Evolutionary conservation across 2,888 invertebrate genomes (phyloP).

Genomic region (Caenorhabditis sp.): DNA sequence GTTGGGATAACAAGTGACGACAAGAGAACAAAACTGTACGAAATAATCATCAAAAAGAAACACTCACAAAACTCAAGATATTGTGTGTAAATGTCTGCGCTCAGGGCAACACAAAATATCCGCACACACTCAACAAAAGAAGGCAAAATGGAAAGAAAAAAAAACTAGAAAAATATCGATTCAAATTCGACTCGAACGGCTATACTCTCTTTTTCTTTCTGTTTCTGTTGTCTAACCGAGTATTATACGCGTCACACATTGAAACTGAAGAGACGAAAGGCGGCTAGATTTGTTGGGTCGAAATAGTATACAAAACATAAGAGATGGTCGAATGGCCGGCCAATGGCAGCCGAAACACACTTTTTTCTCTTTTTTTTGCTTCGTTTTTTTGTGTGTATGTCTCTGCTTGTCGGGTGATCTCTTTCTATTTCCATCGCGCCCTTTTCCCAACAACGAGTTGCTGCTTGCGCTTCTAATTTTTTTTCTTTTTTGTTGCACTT

Average conservation of each 20-base stretch:
- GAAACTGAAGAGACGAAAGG: not conserved
- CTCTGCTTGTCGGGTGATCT: slow-evolving; percentile 3
- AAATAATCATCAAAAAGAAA: too few relatives aligned
- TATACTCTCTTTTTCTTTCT: not conserved
- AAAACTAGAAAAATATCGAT: not conserved
- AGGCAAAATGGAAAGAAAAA: too few relatives aligned
- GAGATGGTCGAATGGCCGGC: not conserved
- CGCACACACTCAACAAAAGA: too few relatives aligned
- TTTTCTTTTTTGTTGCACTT: slow-evolving; percentile 25
- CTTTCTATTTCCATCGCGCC: slow-evolving; percentile 2
- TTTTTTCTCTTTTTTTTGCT: slow-evolving; percentile 13
- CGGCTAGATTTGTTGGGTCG: not conserved
- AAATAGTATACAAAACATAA: not conserved
- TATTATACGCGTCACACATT: not conserved
- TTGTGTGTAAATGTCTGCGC: not conserved
- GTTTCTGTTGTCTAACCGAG: not conserved
- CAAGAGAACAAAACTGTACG: not conserved
- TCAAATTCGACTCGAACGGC: not conserved
- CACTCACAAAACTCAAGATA: not conserved
- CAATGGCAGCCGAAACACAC: slow-evolving; percentile 9
- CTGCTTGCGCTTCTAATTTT: slow-evolving; percentile 29
- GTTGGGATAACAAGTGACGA: not conserved
- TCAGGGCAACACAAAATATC: not conserved
- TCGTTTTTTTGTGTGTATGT: slow-evolving; percentile 2
- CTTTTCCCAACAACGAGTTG: slow-evolving; percentile 24